Evolutionary conservation across 1,140 invertebrate species (phyloP), one percentile per base, ranked within the genome.

Genomic region (Drosophila willistoni): DNA sequence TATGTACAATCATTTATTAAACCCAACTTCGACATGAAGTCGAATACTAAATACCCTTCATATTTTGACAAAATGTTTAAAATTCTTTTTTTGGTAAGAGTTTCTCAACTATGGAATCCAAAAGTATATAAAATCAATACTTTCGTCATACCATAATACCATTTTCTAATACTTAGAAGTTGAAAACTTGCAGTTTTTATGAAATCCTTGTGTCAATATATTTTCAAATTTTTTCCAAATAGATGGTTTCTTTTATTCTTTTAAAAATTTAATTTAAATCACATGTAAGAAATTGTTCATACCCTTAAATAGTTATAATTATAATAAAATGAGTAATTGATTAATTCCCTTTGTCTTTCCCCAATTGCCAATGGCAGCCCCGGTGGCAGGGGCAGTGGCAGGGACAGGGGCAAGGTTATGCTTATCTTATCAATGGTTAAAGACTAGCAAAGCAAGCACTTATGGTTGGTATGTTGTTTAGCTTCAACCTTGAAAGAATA

Each of bases 391-490:
- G 25, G 25, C 55, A 56, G 25, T 13, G 47, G 70, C 68, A 56
- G 25, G 22, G 47, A 56, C 68, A 54, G 62, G 64, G 25, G 39
- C 17, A 34, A 34, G 33, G 65, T 22, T 68, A 12, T 39, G 59
- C 64, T 63, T 87, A 89, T 87, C 85, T 87, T 75, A 89, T 87
- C 85, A 71, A 22, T 51, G 9, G 44, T 51, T 56, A 39, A 54
- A 34, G 55, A 77, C 62, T 67, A 62, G 47, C 66, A 74, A 51
- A 81, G 61, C 66, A 79, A 68, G 79, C 78, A 77, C 70, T 87
- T 77, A 64, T 59, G 62, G 55, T 62, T 67, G 61, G 68, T 64
- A 75, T 78, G 64, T 63, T 78, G 64, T 66, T 67, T 71, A 33
- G 55, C 60, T 51, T 59, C 64, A 64, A 76, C 63, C 77, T 77